phyloP scores from a whole-genome alignment of 2,113 vertebrate species.

The Istiophorus platypterus region DNA sequence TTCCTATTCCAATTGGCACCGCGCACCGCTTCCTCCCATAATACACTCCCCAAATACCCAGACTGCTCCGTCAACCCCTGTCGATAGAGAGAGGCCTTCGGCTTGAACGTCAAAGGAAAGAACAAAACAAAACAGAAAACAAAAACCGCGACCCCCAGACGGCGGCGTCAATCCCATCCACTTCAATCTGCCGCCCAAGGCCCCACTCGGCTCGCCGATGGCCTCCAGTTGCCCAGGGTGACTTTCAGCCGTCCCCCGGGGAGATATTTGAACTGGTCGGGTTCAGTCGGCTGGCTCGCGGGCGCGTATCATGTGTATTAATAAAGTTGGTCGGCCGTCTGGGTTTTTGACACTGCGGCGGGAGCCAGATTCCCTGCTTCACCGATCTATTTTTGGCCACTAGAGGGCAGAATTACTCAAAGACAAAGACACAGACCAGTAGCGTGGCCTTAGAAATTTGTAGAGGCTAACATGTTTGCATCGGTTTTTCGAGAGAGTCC shows the following conservation, averaged over 20 bases:
- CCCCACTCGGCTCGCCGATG: neutral
- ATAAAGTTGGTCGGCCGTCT: neutral
- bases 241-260: neutral
- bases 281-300: neutral
- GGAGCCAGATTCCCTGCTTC: neutral
- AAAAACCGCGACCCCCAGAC: neutral
- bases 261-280: constrained; percentile 2
- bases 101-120: neutral
- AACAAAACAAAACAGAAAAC: too few species aligned
- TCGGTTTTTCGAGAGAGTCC: too few species aligned
- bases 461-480: too few species aligned
- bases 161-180: neutral
- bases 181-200: neutral
- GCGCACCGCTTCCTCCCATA: constrained; percentile 62
- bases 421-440: neutral
- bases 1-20: constrained; percentile 81
- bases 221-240: constrained; percentile 16
- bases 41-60: constrained; percentile 58
- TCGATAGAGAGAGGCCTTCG: constrained; percentile 17
- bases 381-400: too few species aligned
- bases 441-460: neutral
- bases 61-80: constrained; percentile 56
- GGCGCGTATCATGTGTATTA: neutral
- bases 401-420: neutral
- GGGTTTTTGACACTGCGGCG: neutral